A percentile compares a stretch with the other conserved stretches of the same genome.
Evolutionary conservation across 30 jellyfish, hydroid and myxozoan genomes (phyloP).

Genomic region (Pelagia noctiluca): DNA sequence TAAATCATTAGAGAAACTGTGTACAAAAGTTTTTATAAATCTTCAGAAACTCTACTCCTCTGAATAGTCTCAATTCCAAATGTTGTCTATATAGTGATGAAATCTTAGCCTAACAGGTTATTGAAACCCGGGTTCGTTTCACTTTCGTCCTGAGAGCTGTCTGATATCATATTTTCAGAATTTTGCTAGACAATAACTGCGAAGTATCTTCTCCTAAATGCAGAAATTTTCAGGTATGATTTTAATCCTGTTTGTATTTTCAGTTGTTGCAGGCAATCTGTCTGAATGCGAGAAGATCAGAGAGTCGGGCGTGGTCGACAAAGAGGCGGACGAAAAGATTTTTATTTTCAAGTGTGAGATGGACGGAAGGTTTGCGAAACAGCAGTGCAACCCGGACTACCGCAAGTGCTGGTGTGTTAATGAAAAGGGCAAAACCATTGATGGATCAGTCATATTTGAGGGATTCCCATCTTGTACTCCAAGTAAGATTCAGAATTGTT

Average conservation of each 20-base stretch:
- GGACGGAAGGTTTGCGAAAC: constrained; percentile 32
- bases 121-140: no score
- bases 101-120: no score
- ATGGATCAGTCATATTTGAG: constrained; percentile 41
- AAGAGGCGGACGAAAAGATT: background rate
- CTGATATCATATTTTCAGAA: no score
- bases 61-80: no score
- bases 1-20: no score
- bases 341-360: constrained; percentile 45
- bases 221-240: background rate
- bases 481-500: no score
- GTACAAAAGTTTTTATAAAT: no score
- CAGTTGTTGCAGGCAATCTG: constrained; percentile 38
- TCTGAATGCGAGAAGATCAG: constrained; percentile 36
- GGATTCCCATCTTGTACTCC: no score
- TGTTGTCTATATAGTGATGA: no score
- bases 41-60: no score
- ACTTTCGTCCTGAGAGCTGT: no score
- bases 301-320: constrained; percentile 22
- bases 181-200: no score
- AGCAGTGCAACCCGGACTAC: constrained; percentile 36
- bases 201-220: background rate
- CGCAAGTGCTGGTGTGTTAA: constrained; percentile 71
- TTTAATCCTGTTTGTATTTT: background rate
- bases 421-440: constrained; percentile 41